phyloP scores from a whole-genome alignment of 1,140 invertebrate species.

The Planococcus citri region DNA sequence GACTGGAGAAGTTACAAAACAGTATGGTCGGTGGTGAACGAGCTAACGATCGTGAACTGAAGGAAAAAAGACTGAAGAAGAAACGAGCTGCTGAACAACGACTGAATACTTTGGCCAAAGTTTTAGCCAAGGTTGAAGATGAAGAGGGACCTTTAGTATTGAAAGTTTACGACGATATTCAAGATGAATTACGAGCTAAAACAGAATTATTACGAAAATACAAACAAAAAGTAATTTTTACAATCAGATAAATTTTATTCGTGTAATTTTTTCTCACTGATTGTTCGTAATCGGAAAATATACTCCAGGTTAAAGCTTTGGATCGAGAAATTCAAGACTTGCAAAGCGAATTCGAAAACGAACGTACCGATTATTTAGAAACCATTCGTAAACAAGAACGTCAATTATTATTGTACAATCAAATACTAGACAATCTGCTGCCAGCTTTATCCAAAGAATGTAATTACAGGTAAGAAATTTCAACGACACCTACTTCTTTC shows the following conservation, averaged over 20 bases:
- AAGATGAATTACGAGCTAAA: constrained; percentile 60
- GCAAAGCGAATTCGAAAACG: constrained; percentile 71
- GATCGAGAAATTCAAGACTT: constrained; percentile 65
- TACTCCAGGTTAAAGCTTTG: constrained; percentile 41
- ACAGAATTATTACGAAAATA: constrained; percentile 55
- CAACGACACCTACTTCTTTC: constrained; percentile 10
- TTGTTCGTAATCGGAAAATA: not conserved
- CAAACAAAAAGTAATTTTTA: constrained; percentile 46
- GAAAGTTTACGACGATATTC: constrained; percentile 55
- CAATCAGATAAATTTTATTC: not conserved
- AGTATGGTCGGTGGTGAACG: constrained; percentile 70
- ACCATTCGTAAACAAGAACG: constrained; percentile 65
- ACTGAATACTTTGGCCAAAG: constrained; percentile 49
- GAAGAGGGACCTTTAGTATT: constrained; percentile 47
- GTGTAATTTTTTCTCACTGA: not conserved
- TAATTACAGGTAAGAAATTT: constrained; percentile 47
- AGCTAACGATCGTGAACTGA: constrained; percentile 53
- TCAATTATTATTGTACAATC: constrained; percentile 52
- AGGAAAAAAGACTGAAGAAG: constrained; percentile 51
- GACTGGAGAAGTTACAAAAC: constrained; percentile 54
- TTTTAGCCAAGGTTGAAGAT: constrained; percentile 56
- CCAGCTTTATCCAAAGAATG: constrained; percentile 59
- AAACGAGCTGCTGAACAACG: constrained; percentile 54
- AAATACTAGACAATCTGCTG: constrained; percentile 56
- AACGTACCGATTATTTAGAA: constrained; percentile 72